These are phyloP conservation scores for Catharus ustulatus DNA, from an alignment of 2,797 vertebrate genomes.

Conservation along the genomic window DNA sequence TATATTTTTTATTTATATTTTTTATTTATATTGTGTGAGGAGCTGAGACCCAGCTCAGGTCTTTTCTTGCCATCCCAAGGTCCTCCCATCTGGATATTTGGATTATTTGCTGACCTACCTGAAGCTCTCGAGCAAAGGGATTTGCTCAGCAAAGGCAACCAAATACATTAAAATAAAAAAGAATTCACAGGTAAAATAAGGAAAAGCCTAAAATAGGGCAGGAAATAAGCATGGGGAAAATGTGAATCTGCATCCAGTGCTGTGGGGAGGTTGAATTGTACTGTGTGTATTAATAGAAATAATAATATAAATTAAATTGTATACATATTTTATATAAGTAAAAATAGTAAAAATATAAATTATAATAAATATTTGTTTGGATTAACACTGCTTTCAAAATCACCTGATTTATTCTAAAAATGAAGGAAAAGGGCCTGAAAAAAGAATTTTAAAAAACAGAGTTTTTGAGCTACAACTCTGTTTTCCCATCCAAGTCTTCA, in stretches of 20 bases:
- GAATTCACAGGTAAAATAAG: background rate
- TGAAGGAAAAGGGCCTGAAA: background rate
- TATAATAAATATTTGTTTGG: background rate
- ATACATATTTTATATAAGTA: no score
- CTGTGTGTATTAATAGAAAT: background rate
- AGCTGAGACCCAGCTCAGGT: background rate
- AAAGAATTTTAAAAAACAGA: fast-evolving
- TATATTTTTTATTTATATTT: no score
- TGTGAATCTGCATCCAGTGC: fast-evolving
- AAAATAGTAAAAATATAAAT: background rate
- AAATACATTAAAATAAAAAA: background rate
- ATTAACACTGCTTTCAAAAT: background rate
- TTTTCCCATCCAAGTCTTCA: background rate
- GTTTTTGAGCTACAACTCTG: background rate
- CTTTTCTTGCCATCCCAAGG: background rate
- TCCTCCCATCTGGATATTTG: background rate
- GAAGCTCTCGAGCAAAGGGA: background rate
- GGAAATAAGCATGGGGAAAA: background rate
- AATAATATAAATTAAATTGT: no score
- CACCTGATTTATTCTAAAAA: background rate
- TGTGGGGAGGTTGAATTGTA: background rate
- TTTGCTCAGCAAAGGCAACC: background rate
- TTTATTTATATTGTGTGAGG: no score
- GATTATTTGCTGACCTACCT: background rate
- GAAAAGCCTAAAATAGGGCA: background rate